These are phyloP conservation scores for Forbesichthys papilliferus DNA, from an alignment of 2,113 vertebrate genomes.

Conservation along the genomic window DNA sequence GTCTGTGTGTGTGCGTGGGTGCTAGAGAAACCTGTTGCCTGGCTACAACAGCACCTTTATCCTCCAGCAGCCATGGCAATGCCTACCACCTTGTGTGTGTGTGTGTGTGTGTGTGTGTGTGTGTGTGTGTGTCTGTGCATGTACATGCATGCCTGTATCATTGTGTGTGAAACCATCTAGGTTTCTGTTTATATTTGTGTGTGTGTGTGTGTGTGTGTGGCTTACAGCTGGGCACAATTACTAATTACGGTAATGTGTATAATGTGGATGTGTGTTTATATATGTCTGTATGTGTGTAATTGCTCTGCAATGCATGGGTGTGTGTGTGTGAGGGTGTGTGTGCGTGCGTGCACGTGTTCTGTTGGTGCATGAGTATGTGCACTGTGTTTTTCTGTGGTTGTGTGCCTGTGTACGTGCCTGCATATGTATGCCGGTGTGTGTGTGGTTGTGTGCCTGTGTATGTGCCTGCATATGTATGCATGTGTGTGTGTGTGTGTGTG, in stretches of 20 bases:
- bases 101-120: slow-evolving; percentile 15
- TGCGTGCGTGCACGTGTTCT: background rate
- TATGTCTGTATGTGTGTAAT: background rate
- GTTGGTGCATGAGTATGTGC: background rate
- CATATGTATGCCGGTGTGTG: too few relatives aligned
- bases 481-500: slow-evolving; percentile 21
- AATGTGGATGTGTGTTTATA: background rate
- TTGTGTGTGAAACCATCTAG: background rate
- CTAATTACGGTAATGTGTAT: background rate
- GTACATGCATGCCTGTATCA: background rate
- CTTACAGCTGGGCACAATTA: background rate
- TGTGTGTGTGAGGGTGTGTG: slow-evolving; percentile 17
- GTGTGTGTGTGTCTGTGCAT: background rate
- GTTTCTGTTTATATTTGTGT: background rate
- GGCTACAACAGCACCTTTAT: slow-evolving; percentile 76
- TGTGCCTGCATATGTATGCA: background rate
- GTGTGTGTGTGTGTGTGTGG: too few relatives aligned
- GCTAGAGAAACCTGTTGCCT: slow-evolving; percentile 77
- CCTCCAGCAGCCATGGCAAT: slow-evolving; percentile 71
- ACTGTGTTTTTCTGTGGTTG: slow-evolving; percentile 16
- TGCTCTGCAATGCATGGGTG: slow-evolving; percentile 20
- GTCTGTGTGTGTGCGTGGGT: slow-evolving; percentile 65
- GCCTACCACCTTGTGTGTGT: slow-evolving; percentile 47
- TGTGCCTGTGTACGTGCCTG: background rate
- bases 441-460: background rate